phyloP scores from a whole-genome alignment of 1,140 invertebrate genomes.

The Brachionus plicatilis region DNA sequence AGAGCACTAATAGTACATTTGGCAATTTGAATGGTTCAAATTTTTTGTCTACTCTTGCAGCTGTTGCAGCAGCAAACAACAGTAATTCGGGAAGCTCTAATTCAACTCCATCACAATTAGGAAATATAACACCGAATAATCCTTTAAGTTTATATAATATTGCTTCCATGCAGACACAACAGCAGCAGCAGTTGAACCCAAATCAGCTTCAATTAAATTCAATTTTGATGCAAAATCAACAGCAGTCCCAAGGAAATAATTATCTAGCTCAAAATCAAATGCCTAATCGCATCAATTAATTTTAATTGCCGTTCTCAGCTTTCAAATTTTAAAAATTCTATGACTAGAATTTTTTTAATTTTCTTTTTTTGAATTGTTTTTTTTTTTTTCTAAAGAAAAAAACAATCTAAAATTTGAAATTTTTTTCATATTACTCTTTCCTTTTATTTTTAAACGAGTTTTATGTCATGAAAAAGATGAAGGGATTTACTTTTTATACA shows the following conservation, averaged over 20 bases:
- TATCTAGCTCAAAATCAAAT: conserved; percentile 1
- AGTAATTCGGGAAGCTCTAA: not conserved
- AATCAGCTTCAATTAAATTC: conserved; percentile 8
- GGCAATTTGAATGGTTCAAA: not conserved
- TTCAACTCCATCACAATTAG: not conserved
- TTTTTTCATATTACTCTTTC: not conserved
- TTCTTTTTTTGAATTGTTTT: not conserved
- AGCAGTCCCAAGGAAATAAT: not conserved
- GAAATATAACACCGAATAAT: not conserved
- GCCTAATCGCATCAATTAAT: not conserved
- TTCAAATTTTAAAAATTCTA: not conserved
- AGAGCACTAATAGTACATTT: not conserved
- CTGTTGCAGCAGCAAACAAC: not conserved
- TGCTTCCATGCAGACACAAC: not conserved
- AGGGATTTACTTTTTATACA: not conserved
- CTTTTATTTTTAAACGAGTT: not conserved
- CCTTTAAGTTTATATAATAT: not conserved
- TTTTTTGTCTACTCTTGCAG: not conserved
- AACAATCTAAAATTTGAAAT: not conserved
- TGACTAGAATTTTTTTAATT: not conserved
- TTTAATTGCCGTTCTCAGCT: not conserved
- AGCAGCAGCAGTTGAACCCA: not conserved
- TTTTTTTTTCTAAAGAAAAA: not conserved
- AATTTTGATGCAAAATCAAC: not conserved
- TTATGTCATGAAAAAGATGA: not conserved